phyloP scores from a whole-genome alignment of 35 echinoderm and acorn worm species.

The Heliocidaris tuberculata region DNA sequence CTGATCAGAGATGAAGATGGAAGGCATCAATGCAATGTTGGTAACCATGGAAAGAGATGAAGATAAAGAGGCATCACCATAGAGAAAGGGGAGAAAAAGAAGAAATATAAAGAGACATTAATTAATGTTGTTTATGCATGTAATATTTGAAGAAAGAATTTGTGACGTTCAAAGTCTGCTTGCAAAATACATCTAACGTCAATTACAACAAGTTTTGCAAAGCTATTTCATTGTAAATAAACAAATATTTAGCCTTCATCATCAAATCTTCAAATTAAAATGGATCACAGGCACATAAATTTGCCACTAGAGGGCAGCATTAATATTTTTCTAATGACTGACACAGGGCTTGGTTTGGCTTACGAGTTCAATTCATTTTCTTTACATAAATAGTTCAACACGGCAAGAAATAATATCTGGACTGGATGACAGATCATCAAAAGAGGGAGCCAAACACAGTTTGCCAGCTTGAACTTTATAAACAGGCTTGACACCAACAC shows the following conservation, averaged over 20 bases:
- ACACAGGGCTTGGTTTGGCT: not conserved
- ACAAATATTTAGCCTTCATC: too few relatives aligned
- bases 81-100: not conserved
- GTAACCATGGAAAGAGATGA: not conserved
- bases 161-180: not conserved
- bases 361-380: not conserved
- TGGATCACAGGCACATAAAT: not conserved
- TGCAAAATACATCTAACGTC: not conserved
- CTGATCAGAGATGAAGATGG: not conserved
- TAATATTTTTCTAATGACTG: constrained; percentile 4
- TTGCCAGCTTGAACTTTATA: not conserved
- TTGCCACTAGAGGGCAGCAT: not conserved
- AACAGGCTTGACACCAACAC: not conserved
- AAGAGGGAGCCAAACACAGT: not conserved
- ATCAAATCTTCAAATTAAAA: too few relatives aligned
- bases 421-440: not conserved
- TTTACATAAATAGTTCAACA: not conserved
- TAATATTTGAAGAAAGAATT: not conserved
- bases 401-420: not conserved
- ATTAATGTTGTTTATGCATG: not conserved
- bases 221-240: not conserved
- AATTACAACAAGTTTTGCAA: not conserved
- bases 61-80: not conserved
- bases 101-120: not conserved
- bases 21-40: not conserved